Percentiles rank a stretch among this genome's conserved stretches.
Evolutionary conservation across 2,113 vertebrate genomes (phyloP).

Genomic region (Tilapia sparmanii): DNA sequence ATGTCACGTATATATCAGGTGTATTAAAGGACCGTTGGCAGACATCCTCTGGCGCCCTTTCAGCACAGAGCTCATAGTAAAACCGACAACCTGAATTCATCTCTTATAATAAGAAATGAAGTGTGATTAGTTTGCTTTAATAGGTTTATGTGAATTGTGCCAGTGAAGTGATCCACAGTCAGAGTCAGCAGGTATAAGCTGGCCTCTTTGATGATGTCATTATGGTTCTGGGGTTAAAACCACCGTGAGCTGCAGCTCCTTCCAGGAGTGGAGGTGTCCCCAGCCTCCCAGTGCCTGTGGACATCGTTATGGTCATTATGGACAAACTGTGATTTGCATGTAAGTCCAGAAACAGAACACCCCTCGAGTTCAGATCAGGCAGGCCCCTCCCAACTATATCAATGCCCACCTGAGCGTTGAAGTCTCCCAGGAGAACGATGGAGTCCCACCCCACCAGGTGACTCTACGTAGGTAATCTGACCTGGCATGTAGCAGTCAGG

Average conservation of each 20-base stretch:
- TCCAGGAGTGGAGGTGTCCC: neutral
- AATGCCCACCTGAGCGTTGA: neutral
- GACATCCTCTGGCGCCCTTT: neutral
- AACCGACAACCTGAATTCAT: neutral
- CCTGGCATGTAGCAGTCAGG: neutral
- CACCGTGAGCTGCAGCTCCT: neutral
- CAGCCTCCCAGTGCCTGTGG: neutral
- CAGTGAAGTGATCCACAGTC: neutral
- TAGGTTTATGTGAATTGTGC: neutral
- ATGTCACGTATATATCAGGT: neutral
- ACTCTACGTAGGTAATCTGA: neutral
- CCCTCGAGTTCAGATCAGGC: neutral
- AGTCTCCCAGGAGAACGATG: neutral
- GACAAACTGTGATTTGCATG: neutral
- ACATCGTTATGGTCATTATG: neutral
- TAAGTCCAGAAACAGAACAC: neutral
- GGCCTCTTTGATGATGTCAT: neutral
- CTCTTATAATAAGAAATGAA: neutral
- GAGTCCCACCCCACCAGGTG: neutral
- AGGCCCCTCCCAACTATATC: neutral
- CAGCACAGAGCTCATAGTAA: neutral
- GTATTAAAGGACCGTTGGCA: rapidly evolving
- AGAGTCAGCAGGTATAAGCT: neutral
- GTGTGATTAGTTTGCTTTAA: neutral
- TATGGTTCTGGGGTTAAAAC: neutral